phyloP scores from a whole-genome alignment of 2,113 vertebrate genomes.

The Garra rufa region DNA sequence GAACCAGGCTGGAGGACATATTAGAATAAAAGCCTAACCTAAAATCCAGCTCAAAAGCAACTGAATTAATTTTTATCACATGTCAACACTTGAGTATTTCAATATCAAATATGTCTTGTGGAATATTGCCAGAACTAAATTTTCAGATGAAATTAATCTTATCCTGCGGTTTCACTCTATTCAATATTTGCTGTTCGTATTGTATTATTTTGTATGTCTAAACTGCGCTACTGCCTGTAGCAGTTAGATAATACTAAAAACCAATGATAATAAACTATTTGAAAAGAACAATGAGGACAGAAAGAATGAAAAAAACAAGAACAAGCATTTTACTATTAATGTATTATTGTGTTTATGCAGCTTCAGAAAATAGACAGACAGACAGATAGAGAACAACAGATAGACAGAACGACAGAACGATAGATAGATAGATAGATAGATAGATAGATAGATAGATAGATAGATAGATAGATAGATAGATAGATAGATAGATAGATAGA shows the following conservation, averaged over 20 bases:
- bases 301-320: too few species aligned
- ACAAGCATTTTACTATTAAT: too few species aligned
- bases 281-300: background rate
- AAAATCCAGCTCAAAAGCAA: background rate
- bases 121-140: background rate
- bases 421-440: too few species aligned
- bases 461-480: too few species aligned
- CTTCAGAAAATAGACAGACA: too few species aligned
- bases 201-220: background rate
- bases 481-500: too few species aligned
- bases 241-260: background rate
- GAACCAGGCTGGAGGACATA: background rate
- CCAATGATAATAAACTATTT: background rate
- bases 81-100: slow-evolving; percentile 4
- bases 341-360: too few species aligned
- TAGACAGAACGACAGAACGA: too few species aligned
- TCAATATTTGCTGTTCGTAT: background rate
- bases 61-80: background rate
- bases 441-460: too few species aligned
- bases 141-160: background rate
- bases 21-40: background rate
- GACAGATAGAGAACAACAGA: too few species aligned
- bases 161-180: background rate
- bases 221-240: background rate
- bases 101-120: background rate